Evolutionary conservation across 2,888 invertebrate genomes (phyloP).

Genomic region (Mechanitis messenoides): DNA sequence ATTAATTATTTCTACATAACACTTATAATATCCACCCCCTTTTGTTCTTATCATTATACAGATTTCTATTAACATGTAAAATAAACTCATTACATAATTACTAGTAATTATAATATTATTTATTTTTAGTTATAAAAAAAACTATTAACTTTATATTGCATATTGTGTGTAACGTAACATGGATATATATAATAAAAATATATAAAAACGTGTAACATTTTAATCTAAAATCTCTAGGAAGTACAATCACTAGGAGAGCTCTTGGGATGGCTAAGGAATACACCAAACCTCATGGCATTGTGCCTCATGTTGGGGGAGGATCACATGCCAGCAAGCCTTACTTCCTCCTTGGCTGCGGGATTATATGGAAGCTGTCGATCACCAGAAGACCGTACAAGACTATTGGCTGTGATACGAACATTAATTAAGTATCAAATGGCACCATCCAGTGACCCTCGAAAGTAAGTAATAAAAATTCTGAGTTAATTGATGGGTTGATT

Average conservation of each 20-base stretch:
- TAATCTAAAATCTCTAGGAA: slow-evolving; percentile 43
- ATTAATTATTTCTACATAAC: neutral
- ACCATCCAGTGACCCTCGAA: slow-evolving; percentile 59
- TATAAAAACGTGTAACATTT: too few species aligned
- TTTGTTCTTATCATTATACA: slow-evolving; percentile 1
- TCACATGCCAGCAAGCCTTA: slow-evolving; percentile 56
- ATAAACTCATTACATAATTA: too few species aligned
- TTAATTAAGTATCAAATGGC: slow-evolving; percentile 67
- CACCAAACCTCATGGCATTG: slow-evolving; percentile 64
- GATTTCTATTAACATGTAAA: neutral
- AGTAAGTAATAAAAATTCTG: slow-evolving; percentile 47
- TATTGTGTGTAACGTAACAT: neutral
- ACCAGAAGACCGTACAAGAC: slow-evolving; percentile 50
- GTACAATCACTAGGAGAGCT: slow-evolving; percentile 63
- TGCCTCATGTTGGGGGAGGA: slow-evolving; percentile 68
- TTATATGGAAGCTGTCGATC: slow-evolving; percentile 65
- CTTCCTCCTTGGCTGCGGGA: slow-evolving; percentile 58
- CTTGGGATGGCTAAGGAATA: slow-evolving; percentile 67
- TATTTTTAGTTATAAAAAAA: neutral
- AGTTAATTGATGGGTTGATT: neutral
- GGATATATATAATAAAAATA: neutral
- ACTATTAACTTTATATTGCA: too few species aligned
- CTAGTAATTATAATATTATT: neutral
- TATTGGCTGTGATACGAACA: slow-evolving; percentile 58
- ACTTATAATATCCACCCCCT: slow-evolving; percentile 15